A percentile compares a stretch with the other conserved stretches of the same genome.
Evolutionary conservation across 2,797 vertebrate genomes (phyloP).

Genomic region (Xiphorhynchus erythropygius): DNA sequence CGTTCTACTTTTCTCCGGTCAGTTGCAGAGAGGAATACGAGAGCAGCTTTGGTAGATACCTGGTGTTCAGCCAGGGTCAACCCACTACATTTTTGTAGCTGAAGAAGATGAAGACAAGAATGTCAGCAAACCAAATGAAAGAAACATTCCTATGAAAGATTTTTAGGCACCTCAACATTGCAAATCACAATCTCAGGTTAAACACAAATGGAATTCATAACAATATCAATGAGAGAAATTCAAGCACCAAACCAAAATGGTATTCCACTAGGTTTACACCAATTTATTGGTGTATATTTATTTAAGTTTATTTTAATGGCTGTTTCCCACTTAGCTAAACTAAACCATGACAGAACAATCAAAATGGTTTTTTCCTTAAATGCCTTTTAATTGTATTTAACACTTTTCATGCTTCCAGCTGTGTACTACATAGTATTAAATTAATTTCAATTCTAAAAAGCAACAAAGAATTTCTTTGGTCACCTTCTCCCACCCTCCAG

Average conservation of each 20-base stretch:
- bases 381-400: background rate
- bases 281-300: background rate
- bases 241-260: background rate
- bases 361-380: background rate
- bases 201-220: slow-evolving; percentile 20
- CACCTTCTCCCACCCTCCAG: background rate
- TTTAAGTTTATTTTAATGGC: background rate
- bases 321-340: background rate
- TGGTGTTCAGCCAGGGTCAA: background rate
- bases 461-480: background rate
- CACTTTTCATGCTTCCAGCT: background rate
- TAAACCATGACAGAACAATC: background rate
- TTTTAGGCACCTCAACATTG: background rate
- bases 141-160: background rate
- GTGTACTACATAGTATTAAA: background rate
- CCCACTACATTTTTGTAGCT: background rate
- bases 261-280: background rate
- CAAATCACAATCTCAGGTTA: background rate
- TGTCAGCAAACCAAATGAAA: background rate
- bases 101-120: background rate
- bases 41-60: background rate
- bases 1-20: background rate
- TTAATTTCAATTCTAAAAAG: background rate
- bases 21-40: background rate
- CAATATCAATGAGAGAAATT: slow-evolving; percentile 6